Conservation (phyloP, 1,140 invertebrate species). For the Drosophila oshimai region DNA sequence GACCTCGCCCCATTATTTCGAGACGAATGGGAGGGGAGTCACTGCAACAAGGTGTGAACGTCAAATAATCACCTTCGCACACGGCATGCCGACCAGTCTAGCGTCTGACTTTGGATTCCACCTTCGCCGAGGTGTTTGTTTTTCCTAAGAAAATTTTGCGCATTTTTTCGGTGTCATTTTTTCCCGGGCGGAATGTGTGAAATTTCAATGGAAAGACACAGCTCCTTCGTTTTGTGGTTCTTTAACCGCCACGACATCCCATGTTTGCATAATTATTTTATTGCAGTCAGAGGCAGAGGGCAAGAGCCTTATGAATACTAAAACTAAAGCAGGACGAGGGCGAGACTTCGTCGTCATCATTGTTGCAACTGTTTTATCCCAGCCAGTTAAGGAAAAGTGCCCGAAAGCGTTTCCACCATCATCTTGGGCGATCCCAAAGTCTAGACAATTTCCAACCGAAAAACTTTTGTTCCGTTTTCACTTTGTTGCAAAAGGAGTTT, state of each 20-base stretch:
- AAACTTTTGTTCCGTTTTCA: constrained; percentile 46
- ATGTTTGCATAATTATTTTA: constrained; percentile 78
- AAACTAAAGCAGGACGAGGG: constrained; percentile 31
- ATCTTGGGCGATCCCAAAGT: constrained; percentile 19
- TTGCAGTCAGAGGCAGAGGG: constrained; percentile 40
- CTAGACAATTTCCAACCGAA: constrained; percentile 50
- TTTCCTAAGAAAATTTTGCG: constrained; percentile 66
- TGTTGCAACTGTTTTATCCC: constrained; percentile 42
- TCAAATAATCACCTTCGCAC: constrained; percentile 75
- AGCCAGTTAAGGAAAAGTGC: constrained; percentile 24
- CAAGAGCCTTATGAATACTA: constrained; percentile 68
- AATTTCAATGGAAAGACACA: constrained; percentile 59
- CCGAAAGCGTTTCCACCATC: constrained; percentile 31
- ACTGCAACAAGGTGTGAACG: constrained; percentile 73
- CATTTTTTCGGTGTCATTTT: constrained; percentile 23
- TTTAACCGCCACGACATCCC: constrained; percentile 1
- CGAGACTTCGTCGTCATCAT: constrained; percentile 42
- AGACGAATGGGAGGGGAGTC: constrained; percentile 4
- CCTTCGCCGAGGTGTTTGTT: constrained; percentile 42
- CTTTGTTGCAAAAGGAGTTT: constrained; percentile 1
- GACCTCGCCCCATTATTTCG: constrained; percentile 36
- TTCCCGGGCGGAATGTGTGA: constrained; percentile 53
- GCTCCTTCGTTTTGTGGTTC: constrained; percentile 19
- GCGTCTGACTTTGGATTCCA: neutral
- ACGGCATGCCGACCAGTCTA: constrained; percentile 42